Conservation (phyloP, 2,888 invertebrate genomes). For the Sipha maydis region DNA sequence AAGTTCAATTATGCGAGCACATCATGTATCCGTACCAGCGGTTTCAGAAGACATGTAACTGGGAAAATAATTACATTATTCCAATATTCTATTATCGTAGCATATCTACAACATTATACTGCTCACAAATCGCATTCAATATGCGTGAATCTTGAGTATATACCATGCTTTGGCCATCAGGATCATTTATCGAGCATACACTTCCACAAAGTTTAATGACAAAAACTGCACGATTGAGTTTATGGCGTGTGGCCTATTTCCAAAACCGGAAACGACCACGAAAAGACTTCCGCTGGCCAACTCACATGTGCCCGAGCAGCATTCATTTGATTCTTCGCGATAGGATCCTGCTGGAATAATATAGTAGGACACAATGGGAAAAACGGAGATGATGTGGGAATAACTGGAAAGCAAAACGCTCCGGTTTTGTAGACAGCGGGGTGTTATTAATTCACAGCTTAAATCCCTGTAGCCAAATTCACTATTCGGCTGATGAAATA, state of each 20-base stretch:
- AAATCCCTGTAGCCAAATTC: no score
- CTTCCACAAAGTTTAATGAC: constrained; percentile 2
- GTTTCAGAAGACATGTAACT: no score
- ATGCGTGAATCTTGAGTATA: background rate
- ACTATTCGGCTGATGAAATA: no score
- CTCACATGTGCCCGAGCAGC: no score
- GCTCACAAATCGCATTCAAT: no score
- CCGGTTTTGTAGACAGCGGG: background rate
- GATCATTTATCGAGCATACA: constrained; percentile 23
- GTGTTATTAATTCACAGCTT: background rate
- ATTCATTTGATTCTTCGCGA: no score
- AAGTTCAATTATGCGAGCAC: background rate
- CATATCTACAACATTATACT: background rate
- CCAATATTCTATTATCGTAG: background rate
- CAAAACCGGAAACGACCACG: background rate
- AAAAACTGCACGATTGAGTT: background rate
- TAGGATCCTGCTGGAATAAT: no score
- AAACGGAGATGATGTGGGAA: background rate
- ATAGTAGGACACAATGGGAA: no score
- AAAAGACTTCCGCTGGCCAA: background rate
- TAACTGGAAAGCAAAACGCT: background rate
- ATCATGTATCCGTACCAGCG: background rate
- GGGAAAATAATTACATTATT: background rate
- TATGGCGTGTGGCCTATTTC: background rate
- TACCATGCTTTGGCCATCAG: background rate